Evolutionary conservation across 2,797 vertebrate genomes (phyloP).

Genomic region (Phoxinus dragarum): DNA sequence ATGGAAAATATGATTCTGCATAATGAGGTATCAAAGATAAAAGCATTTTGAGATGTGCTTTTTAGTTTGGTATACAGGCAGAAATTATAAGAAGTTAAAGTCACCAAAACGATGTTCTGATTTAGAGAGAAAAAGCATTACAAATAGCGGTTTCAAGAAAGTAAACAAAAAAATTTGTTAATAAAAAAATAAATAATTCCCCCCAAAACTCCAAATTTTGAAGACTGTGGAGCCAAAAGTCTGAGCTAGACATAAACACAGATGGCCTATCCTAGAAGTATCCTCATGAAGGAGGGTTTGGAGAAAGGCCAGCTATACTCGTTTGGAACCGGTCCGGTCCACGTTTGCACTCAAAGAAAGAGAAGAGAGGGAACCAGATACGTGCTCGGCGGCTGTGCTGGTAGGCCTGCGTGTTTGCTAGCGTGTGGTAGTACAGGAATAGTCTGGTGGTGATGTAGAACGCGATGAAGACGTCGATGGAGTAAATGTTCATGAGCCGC

Average conservation of each 20-base stretch:
- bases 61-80: neutral
- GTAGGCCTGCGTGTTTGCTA: constrained; percentile 94
- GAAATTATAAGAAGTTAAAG: neutral
- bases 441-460: constrained; percentile 99
- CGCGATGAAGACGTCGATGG: constrained; percentile 97
- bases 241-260: neutral
- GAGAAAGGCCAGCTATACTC: constrained; percentile 96
- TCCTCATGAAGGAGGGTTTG: constrained; percentile 88
- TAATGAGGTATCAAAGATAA: neutral
- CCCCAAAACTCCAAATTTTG: neutral
- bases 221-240: neutral
- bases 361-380: constrained; percentile 99
- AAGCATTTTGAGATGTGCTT: neutral
- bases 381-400: constrained; percentile 93
- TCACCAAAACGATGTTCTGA: neutral
- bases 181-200: constrained; percentile 20
- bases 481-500: constrained; percentile 98
- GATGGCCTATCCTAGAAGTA: constrained; percentile 82
- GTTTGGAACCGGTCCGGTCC: constrained; percentile 93
- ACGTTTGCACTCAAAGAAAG: constrained; percentile 98
- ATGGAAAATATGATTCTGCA: neutral
- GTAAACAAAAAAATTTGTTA: constrained; percentile 1
- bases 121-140: neutral
- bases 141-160: neutral
- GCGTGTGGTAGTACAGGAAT: constrained; percentile 95